phyloP scores from a whole-genome alignment of 1,140 invertebrate genomes.

The Mylabris phalerata region DNA sequence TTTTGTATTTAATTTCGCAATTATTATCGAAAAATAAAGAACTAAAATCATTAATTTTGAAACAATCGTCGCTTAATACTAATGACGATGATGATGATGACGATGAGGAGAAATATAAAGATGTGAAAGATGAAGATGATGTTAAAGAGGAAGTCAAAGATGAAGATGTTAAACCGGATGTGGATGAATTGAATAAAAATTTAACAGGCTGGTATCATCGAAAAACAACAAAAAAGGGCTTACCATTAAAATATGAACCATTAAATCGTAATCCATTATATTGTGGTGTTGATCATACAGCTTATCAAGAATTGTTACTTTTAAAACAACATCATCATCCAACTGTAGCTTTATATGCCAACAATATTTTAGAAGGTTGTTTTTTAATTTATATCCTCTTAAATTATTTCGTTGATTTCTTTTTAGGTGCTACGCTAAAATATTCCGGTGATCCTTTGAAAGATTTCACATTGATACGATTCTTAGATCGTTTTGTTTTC shows the following conservation, averaged over 20 bases:
- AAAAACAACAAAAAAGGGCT: conserved; percentile 21
- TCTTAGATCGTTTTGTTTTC: conserved; percentile 91
- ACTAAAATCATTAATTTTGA: conserved; percentile 29
- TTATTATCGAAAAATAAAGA: conserved; percentile 42
- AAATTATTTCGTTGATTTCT: conserved; percentile 21
- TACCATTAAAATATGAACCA: conserved; percentile 57
- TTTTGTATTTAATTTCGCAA: conserved; percentile 74
- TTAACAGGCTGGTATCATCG: conserved; percentile 25
- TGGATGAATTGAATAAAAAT: conserved; percentile 9
- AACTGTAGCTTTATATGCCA: conserved; percentile 81
- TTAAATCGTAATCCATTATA: conserved; percentile 75
- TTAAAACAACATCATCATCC: conserved; percentile 83
- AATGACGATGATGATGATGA: conserved; percentile 37
- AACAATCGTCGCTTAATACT: conserved; percentile 12
- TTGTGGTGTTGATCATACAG: conserved; percentile 62
- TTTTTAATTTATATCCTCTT: conserved; percentile 16
- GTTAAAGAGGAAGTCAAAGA: conserved; percentile 19
- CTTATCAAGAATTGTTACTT: conserved; percentile 64
- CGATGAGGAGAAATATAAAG: conserved; percentile 49
- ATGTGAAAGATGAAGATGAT: conserved; percentile 36
- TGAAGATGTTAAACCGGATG: conserved; percentile 23
- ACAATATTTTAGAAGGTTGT: conserved; percentile 68
- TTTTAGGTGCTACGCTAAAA: conserved; percentile 59
- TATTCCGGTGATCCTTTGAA: conserved; percentile 89
- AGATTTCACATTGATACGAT: conserved; percentile 84